Percentiles rank a stretch among this genome's conserved stretches.
These are phyloP conservation scores for Drosophila ambigua DNA, from an alignment of 1,140 invertebrate genomes.

Conservation along the genomic window DNA sequence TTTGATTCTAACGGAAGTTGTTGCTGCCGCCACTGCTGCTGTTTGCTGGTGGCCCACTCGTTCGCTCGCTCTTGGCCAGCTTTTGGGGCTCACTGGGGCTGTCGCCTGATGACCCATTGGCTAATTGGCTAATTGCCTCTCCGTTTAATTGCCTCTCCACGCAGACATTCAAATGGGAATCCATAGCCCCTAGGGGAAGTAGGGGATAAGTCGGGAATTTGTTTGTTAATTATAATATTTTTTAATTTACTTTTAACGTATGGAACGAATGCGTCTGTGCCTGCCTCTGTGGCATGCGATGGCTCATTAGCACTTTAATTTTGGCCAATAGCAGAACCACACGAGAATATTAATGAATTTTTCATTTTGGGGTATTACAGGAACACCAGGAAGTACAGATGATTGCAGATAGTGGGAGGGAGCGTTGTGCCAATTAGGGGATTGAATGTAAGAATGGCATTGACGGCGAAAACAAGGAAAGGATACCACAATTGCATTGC, in stretches of 20 bases:
- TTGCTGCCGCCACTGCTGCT: conserved; percentile 16
- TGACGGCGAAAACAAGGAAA: no score
- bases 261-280: not conserved
- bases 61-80: conserved; percentile 45
- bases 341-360: conserved; percentile 7
- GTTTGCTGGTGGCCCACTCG: conserved; percentile 9
- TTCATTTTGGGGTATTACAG: no score
- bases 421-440: no score
- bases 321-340: conserved; percentile 7
- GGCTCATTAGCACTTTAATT: conserved; percentile 48
- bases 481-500: no score
- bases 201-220: conserved; percentile 29
- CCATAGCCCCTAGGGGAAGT: no score
- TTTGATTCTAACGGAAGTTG: conserved; percentile 77
- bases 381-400: conserved; percentile 24
- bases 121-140: conserved; percentile 75
- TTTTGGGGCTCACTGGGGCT: conserved; percentile 26
- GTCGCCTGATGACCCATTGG: conserved; percentile 64
- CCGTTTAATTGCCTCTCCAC: conserved; percentile 74
- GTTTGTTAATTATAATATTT: conserved; percentile 57
- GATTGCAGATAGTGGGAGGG: not conserved
- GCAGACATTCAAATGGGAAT: conserved; percentile 43
- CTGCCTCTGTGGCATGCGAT: not conserved
- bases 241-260: conserved; percentile 58
- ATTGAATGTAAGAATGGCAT: no score